A percentile compares a stretch with the other conserved stretches of the same genome.
These are phyloP conservation scores for Netelia inedita DNA, from an alignment of 2,888 invertebrate genomes.

Conservation along the genomic window DNA sequence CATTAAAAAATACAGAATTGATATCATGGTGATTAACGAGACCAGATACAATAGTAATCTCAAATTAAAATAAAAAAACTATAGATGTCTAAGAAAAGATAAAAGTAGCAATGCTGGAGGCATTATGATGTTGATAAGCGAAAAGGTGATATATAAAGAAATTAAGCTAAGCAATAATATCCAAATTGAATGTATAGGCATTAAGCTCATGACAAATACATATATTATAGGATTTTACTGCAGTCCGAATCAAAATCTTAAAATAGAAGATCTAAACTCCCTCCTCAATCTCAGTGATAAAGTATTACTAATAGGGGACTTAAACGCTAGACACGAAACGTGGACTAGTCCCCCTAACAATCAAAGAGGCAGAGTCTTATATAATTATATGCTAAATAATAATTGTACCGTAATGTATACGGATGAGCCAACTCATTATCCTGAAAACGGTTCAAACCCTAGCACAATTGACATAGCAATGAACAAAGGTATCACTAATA, in stretches of 20 bases:
- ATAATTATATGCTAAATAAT: not conserved
- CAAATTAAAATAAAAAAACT: not conserved
- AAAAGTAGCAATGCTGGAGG: not conserved
- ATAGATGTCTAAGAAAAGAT: not conserved
- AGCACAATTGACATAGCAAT: slow-evolving; percentile 38
- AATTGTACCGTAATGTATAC: not conserved
- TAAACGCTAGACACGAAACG: not conserved
- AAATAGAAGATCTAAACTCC: not conserved
- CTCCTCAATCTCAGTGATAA: not conserved
- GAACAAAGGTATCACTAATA: slow-evolving; percentile 59
- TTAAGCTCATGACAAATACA: not conserved
- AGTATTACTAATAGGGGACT: not conserved
- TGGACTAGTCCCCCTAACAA: not conserved
- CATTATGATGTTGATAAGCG: not conserved
- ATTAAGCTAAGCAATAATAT: not conserved
- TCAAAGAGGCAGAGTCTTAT: not conserved
- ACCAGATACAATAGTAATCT: not conserved
- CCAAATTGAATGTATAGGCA: not conserved
- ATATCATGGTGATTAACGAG: not conserved
- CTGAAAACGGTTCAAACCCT: not conserved
- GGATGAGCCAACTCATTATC: not conserved
- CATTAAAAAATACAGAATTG: not conserved
- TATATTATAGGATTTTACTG: not conserved
- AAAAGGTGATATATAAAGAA: not conserved
- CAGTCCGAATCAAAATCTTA: not conserved